Evolutionary conservation across 1,140 invertebrate species (phyloP).

Genomic region (Lethocerus indicus): DNA sequence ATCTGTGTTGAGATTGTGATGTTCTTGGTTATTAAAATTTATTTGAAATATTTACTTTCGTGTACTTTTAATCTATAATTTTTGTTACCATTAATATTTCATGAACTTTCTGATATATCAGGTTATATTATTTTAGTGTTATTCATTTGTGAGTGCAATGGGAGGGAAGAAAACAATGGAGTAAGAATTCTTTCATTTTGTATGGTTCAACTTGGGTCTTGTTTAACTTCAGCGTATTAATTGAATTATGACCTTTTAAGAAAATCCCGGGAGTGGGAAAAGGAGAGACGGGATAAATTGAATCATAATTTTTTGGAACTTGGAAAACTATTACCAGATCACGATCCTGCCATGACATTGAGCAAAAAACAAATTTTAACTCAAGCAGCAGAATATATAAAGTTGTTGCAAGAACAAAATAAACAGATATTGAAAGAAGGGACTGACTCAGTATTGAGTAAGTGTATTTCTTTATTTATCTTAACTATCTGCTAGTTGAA

Average conservation of each 20-base stretch:
- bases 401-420: slow-evolving; percentile 27
- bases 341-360: slow-evolving; percentile 25
- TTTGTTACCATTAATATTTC: too few species aligned
- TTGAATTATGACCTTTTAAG: slow-evolving; percentile 10
- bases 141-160: neutral
- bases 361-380: slow-evolving; percentile 30
- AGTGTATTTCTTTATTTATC: neutral
- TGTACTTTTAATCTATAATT: too few species aligned
- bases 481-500: neutral
- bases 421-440: slow-evolving; percentile 19
- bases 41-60: too few species aligned
- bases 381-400: slow-evolving; percentile 26
- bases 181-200: neutral
- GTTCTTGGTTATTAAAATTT: too few species aligned
- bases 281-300: slow-evolving; percentile 28
- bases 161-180: slow-evolving; percentile 9
- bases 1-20: too few species aligned
- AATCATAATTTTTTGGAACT: slow-evolving; percentile 28
- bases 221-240: neutral
- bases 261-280: slow-evolving; percentile 30
- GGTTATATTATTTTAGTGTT: neutral
- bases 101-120: neutral
- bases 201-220: neutral
- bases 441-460: slow-evolving; percentile 5
- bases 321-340: slow-evolving; percentile 27